Evolutionary conservation across 2,888 invertebrate genomes (phyloP), one percentile per base, ranked within the genome.

Genomic region (Synanthedon vespiformis): DNA sequence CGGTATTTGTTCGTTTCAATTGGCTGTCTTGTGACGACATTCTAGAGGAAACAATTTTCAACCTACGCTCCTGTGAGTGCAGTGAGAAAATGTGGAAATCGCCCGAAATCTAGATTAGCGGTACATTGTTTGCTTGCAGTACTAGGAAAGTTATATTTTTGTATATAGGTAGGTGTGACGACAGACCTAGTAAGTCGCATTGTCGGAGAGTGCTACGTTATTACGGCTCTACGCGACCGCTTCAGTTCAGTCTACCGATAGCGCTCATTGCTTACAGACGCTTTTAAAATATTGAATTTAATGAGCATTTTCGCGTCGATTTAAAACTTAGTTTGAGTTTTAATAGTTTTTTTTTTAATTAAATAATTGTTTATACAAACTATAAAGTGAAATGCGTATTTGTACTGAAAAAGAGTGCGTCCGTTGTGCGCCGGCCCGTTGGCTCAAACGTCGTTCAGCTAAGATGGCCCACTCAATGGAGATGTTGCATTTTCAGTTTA

Each of bases 401-500:
- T 80, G 77, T 70, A 65, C 77, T 61, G 85, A 87, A 62, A 82
- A 72, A 79, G 80, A 80, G 71, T 80, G 70, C 64, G 70, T 76
- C 63, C 76, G 78, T 65, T 72, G 69, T 57, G 71, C 75, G 55
- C 70, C 80, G 52, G 70, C 78, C 48, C 75, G 79, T 57, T 86
- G 87, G 86, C 53, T 85, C 52, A 72, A 77, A 57, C 75, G 70
- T 57, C 77, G 79, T 51, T 75, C 77, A 41, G 66, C 73, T 16
- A 80, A 63, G 59, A 81, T 87, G 79, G 80, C 84, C 53, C 73
- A 80, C 61, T 84, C 82, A 77, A 76, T 86, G 64, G 82, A 84
- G 65, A 65, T 83, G 62, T 84, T 86, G 72, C 84, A 78, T 65
- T 79, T 81, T 65, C 92, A 99, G 98, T 99, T 99, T 91, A 99